Percentiles rank a stretch among this genome's conserved stretches.
These are phyloP conservation scores for Enteromius fasciolatus DNA, from an alignment of 2,797 vertebrate species.

Conservation along the genomic window DNA sequence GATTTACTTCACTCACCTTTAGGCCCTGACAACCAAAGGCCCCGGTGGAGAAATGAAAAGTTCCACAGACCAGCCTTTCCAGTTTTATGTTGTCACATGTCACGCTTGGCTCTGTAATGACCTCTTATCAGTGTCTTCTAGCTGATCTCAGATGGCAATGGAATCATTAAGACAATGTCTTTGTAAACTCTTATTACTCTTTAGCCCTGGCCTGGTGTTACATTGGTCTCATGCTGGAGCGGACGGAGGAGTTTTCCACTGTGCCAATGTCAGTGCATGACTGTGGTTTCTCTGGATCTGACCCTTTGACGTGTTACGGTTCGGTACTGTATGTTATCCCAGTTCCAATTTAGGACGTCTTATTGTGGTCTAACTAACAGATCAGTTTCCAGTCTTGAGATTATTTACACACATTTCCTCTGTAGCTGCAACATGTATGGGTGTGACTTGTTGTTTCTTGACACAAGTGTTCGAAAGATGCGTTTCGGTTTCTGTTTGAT, in stretches of 20 bases:
- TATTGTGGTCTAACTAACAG: neutral
- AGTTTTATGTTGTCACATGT: constrained; percentile 26
- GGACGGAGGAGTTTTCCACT: constrained; percentile 78
- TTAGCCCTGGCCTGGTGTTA: constrained; percentile 85
- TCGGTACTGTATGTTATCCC: constrained; percentile 68
- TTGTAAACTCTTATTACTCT: neutral
- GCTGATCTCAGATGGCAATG: neutral
- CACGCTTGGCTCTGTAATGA: neutral
- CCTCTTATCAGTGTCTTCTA: neutral
- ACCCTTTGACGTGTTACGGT: constrained; percentile 82
- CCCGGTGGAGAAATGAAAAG: neutral
- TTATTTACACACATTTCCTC: neutral
- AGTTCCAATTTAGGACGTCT: neutral
- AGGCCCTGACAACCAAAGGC: neutral
- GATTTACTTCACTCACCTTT: neutral
- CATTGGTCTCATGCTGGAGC: constrained; percentile 84
- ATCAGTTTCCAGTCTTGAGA: constrained; percentile 1
- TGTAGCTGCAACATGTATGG: constrained; percentile 16
- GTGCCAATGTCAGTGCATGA: constrained; percentile 83
- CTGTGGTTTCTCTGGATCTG: constrained; percentile 80
- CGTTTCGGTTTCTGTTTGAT: neutral
- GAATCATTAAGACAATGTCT: constrained; percentile 18
- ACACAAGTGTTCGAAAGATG: neutral
- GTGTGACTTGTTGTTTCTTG: constrained; percentile 14
- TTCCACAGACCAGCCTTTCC: constrained; percentile 33